Evolutionary conservation across 2,113 vertebrate species (phyloP).

Genomic region (Gallinago media): DNA sequence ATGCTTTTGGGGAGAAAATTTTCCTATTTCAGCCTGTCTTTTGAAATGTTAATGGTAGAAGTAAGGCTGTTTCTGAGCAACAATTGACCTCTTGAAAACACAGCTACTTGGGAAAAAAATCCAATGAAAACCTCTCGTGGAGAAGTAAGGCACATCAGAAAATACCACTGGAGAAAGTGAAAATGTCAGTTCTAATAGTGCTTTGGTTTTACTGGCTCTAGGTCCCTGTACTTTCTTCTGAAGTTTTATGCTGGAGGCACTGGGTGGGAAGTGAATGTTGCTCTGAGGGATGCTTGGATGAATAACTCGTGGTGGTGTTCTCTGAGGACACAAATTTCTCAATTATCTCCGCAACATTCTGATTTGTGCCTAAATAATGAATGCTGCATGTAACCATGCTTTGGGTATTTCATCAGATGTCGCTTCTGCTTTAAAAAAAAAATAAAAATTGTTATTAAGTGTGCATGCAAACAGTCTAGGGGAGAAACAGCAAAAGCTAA

Average conservation of each 20-base stretch:
- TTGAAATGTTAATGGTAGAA: conserved; percentile 22
- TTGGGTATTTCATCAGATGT: background rate
- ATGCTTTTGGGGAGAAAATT: background rate
- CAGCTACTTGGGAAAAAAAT: background rate
- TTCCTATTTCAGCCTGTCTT: background rate
- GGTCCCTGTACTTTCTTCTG: background rate
- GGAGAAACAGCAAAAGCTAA: background rate
- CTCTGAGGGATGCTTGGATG: accelerated
- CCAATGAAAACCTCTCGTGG: background rate
- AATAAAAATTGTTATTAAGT: background rate
- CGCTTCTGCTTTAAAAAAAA: background rate
- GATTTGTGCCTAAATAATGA: background rate
- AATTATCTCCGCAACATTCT: accelerated
- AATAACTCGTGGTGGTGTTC: background rate
- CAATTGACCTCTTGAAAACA: background rate
- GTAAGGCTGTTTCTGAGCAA: background rate
- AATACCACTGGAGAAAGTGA: background rate
- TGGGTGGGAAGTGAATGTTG: background rate
- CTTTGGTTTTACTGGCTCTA: background rate
- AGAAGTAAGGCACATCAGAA: background rate
- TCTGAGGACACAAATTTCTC: background rate
- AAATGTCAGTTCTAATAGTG: background rate
- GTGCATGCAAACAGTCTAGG: background rate
- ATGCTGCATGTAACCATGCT: background rate
- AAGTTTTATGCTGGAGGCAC: background rate